phyloP scores from a whole-genome alignment of 2,113 vertebrate species.

The Philantomba maxwellii region DNA sequence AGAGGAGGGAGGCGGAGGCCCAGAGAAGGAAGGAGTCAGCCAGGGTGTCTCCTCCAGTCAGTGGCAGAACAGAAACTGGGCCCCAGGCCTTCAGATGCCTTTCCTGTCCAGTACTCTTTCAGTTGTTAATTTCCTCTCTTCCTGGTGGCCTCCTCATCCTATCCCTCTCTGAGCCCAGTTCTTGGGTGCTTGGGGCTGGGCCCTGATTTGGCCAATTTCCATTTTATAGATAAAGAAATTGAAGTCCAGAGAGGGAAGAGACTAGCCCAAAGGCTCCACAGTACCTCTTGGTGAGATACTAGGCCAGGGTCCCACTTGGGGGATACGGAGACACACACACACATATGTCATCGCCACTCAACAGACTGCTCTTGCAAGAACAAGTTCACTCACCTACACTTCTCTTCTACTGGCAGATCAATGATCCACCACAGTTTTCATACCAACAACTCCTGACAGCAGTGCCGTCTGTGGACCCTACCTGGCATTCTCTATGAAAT shows the following conservation, averaged over 20 bases:
- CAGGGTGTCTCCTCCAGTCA: background rate
- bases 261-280: background rate
- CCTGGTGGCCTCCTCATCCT: background rate
- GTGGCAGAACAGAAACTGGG: background rate
- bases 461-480: background rate
- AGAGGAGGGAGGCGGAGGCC: background rate
- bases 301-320: background rate
- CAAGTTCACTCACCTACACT: background rate
- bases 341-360: background rate
- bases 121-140: background rate
- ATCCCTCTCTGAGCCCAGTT: background rate
- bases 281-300: background rate
- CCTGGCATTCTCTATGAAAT: background rate
- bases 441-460: accelerated
- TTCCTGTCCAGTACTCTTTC: background rate
- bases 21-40: background rate
- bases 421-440: background rate
- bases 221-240: background rate
- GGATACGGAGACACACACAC: background rate
- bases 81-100: background rate
- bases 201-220: background rate
- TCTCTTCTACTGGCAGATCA: background rate
- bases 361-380: background rate
- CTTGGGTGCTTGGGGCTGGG: background rate
- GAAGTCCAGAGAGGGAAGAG: background rate